Evolutionary conservation across 2,888 invertebrate genomes (phyloP).

Genomic region (Apamea monoglypha): DNA sequence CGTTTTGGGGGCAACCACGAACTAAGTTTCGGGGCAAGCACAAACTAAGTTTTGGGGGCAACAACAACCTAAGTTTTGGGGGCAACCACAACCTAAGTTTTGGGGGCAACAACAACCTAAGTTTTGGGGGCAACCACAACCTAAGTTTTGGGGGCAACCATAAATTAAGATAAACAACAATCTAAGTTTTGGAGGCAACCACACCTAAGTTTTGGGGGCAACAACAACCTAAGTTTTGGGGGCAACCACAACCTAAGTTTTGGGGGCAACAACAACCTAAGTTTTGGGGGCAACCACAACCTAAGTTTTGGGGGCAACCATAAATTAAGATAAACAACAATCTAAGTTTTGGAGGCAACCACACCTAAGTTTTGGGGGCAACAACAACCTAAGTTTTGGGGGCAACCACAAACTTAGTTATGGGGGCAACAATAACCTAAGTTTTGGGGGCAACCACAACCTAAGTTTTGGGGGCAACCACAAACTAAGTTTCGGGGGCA

Average conservation of each 20-base stretch:
- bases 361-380: background rate
- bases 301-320: no score
- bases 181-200: no score
- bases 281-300: no score
- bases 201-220: background rate
- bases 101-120: background rate
- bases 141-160: no score
- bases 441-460: background rate
- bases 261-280: no score
- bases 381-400: no score
- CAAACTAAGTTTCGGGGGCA: background rate
- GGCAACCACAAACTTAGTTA: no score
- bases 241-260: background rate
- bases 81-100: background rate
- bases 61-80: background rate
- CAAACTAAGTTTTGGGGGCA: no score
- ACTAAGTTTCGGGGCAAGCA: no score
- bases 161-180: no score
- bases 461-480: background rate
- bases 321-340: no score
- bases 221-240: background rate
- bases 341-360: background rate
- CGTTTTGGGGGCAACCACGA: background rate
- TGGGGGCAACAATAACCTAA: background rate
- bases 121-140: no score